Evolutionary conservation across 2,113 vertebrate genomes (phyloP).

Genomic region (Nanorana parkeri): DNA sequence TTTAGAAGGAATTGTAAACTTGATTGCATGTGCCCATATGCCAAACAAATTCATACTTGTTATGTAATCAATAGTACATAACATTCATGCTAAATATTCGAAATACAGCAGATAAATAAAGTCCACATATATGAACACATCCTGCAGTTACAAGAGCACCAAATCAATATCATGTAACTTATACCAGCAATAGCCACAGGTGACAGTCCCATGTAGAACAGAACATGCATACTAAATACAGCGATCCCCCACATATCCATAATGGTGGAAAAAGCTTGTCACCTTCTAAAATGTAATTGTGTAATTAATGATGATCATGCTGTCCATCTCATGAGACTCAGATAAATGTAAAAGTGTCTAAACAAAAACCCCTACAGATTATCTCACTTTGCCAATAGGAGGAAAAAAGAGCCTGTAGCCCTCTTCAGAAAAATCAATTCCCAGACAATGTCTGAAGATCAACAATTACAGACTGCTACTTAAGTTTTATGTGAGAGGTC

Average conservation of each 20-base stretch:
- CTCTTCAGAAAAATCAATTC: slow-evolving; percentile 56
- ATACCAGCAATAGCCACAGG: not conserved
- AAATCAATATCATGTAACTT: no score
- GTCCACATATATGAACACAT: no score
- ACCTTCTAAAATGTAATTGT: slow-evolving; percentile 2
- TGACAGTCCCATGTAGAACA: not conserved
- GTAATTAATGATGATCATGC: slow-evolving; percentile 19
- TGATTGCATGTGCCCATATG: no score
- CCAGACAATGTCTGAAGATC: slow-evolving; percentile 41
- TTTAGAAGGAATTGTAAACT: no score
- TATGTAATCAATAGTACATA: no score
- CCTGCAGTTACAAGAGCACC: no score
- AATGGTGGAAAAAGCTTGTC: slow-evolving; percentile 5
- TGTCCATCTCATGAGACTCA: slow-evolving; percentile 1
- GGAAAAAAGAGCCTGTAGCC: slow-evolving; percentile 29
- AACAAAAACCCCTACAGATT: slow-evolving; percentile 35
- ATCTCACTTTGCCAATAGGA: slow-evolving; percentile 9
- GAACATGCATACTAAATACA: not conserved
- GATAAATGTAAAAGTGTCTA: slow-evolving; percentile 6
- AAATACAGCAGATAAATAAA: no score
- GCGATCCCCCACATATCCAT: not conserved
- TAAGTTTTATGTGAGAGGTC: not conserved
- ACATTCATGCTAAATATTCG: no score
- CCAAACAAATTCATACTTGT: no score
- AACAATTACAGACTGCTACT: slow-evolving; percentile 8